Evolutionary conservation across 2,113 vertebrate genomes (phyloP).

Genomic region (Embiotoca jacksoni): DNA sequence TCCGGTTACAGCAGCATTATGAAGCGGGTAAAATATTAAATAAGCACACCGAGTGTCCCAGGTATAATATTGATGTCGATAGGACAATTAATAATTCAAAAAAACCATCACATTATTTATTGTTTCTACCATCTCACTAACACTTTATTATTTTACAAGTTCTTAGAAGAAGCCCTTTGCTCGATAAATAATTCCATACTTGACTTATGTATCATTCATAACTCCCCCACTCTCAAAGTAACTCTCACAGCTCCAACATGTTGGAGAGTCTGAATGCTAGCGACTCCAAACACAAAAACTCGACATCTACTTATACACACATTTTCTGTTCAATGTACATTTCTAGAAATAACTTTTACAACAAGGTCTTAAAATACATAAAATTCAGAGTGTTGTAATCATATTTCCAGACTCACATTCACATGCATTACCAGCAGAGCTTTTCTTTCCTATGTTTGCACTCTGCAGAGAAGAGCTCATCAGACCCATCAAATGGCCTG

Average conservation of each 20-base stretch:
- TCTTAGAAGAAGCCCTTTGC: constrained; percentile 26
- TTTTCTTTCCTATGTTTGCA: background rate
- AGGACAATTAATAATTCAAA: constrained; percentile 22
- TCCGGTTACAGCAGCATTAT: background rate
- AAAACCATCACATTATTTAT: constrained; percentile 12
- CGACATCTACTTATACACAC: background rate
- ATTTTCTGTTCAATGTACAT: background rate
- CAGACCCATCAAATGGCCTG: background rate
- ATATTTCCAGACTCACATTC: background rate
- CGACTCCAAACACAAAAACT: background rate
- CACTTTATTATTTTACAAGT: constrained; percentile 43
- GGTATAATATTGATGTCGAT: background rate
- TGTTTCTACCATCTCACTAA: constrained; percentile 3
- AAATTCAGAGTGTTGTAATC: background rate
- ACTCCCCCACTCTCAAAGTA: background rate
- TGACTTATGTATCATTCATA: constrained; percentile 12
- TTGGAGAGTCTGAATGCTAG: background rate
- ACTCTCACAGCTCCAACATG: background rate
- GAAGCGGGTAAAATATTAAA: background rate
- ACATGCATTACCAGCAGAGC: background rate
- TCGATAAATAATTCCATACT: constrained; percentile 34
- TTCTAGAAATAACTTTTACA: background rate
- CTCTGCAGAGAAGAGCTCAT: background rate
- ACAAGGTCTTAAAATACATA: background rate
- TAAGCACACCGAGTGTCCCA: background rate